phyloP scores from a whole-genome alignment of 2,797 vertebrate genomes.

The Myiotriccus ornatus region DNA sequence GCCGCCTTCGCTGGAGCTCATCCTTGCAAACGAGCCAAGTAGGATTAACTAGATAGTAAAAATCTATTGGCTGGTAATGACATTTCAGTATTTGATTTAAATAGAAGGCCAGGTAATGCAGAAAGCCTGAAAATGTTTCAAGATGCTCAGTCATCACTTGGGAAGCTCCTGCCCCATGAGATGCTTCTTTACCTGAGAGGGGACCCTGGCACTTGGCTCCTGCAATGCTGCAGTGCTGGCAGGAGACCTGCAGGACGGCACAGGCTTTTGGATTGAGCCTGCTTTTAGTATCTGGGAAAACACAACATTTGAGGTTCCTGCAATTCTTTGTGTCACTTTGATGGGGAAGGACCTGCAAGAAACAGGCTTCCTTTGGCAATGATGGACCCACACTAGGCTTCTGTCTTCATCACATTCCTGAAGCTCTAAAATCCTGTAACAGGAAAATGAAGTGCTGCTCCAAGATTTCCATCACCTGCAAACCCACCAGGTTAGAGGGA shows the following conservation, averaged over 20 bases:
- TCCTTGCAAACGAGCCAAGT: neutral
- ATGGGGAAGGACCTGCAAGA: fast-evolving
- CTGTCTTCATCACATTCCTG: neutral
- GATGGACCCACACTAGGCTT: neutral
- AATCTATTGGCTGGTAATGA: neutral
- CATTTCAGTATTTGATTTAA: neutral
- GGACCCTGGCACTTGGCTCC: neutral
- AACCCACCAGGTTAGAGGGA: neutral
- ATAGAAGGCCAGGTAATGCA: neutral
- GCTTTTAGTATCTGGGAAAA: neutral
- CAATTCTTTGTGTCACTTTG: neutral
- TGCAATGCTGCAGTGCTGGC: fast-evolving
- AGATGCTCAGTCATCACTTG: neutral
- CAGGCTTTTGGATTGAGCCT: fast-evolving
- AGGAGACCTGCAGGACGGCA: neutral
- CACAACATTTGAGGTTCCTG: neutral
- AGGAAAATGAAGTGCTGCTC: neutral
- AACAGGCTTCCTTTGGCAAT: neutral
- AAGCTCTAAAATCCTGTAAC: neutral
- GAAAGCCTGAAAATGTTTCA: neutral
- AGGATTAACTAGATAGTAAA: neutral
- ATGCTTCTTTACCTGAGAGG: fast-evolving
- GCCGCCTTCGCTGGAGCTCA: neutral
- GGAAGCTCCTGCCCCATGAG: neutral
- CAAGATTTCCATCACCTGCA: neutral